A percentile compares a stretch with the other conserved stretches of the same genome.
These are phyloP conservation scores for Mesocricetus auratus DNA, from an alignment of 2,113 vertebrate species.

Conservation along the genomic window DNA sequence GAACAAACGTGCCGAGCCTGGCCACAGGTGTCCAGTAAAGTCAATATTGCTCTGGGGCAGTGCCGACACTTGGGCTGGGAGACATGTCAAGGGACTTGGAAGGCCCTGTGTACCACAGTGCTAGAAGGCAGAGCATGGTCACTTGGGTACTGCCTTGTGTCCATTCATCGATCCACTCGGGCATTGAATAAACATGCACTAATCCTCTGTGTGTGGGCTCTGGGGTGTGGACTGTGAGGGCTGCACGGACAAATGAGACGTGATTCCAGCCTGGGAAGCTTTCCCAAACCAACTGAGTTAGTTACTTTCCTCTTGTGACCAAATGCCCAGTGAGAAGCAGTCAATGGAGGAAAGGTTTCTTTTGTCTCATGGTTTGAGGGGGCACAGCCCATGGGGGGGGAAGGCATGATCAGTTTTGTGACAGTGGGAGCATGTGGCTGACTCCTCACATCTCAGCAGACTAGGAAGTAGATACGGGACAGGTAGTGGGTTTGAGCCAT, in stretches of 20 bases:
- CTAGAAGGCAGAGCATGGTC: neutral
- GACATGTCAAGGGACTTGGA: neutral
- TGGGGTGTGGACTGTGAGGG: neutral
- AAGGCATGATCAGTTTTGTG: neutral
- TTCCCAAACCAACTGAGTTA: neutral
- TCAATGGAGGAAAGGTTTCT: neutral
- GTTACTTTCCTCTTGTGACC: neutral
- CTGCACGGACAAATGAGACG: neutral
- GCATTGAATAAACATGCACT: neutral
- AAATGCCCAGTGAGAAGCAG: neutral
- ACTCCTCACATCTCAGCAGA: neutral
- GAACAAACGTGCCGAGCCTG: slow-evolving; percentile 40
- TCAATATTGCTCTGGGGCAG: neutral
- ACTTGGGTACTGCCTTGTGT: neutral
- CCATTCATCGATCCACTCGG: neutral
- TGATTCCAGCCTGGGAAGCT: neutral
- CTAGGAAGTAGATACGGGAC: neutral
- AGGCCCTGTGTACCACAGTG: neutral
- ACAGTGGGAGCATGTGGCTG: neutral
- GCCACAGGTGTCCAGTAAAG: slow-evolving; percentile 2
- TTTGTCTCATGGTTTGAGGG: neutral
- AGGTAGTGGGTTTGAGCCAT: neutral
- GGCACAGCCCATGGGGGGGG: neutral
- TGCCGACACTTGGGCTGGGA: neutral
- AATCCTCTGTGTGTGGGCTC: neutral